Evolutionary conservation across 1,140 invertebrate species (phyloP), one percentile per base, ranked within the genome.

Genomic region (Leptopilina boulardi): DNA sequence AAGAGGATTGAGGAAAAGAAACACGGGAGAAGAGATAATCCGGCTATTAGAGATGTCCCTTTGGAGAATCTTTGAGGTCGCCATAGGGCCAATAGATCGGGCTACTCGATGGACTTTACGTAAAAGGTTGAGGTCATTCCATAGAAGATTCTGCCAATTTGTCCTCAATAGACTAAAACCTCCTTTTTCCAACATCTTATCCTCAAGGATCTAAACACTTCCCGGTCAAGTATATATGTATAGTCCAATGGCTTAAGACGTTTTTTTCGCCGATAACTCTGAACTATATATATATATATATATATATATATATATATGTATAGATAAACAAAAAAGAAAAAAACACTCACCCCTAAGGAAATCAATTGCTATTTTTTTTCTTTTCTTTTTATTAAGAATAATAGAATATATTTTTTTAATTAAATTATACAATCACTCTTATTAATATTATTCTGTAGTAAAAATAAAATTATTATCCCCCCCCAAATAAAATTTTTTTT

Each of bases 41-140:
- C 85, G 84, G 87, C 90, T 90, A 90, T 90, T 90, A 90, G 90
- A 89, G 87, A 85, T 88, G 89, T 88, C 86, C 88, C 88, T 85
- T 77, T 66, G 79, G 89, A 87, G 89, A 89, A 83, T 84, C 77
- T n/a, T n/a, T 80, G 80, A 80, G 82, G 83, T 80, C 77, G 82
- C 23, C 66, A n/a, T n/a, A 78, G 42, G 80, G 78, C 84, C 87
- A 87, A 89, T 90, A 86, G 85, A 90, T 87, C 85, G 88, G 77
- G 80, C 8, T 87, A 80, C 83, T 75, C 83, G 81, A 87, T 87
- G 84, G 79, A 87, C 81, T 86, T 81, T 38, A 9, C 34, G 82
- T n/a, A 80, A 83, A 81, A 56, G 77, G 80, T 80, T 82, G 80
- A 83, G 82, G 84, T 86, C 85, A 73, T 77, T 74, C 70, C 34